Percentiles rank a stretch among this genome's conserved stretches.
Conservation (phyloP, 1,140 invertebrate genomes). For the Trichogramma pretiosum region DNA sequence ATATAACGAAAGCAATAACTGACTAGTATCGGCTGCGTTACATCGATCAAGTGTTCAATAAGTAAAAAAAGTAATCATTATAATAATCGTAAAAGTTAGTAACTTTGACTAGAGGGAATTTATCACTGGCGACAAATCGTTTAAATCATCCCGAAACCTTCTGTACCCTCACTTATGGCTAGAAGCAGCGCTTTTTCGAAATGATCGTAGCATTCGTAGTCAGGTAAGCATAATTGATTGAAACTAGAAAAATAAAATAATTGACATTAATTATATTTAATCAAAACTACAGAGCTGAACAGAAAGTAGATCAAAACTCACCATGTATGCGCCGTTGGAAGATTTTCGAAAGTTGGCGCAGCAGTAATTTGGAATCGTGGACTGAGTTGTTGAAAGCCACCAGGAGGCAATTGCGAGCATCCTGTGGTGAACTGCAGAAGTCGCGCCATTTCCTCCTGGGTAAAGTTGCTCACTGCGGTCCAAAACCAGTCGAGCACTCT, state of each 20-base stretch:
- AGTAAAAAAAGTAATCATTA: slow-evolving; percentile 10
- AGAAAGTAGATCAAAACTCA: slow-evolving; percentile 36
- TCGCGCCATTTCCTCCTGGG: slow-evolving; percentile 85
- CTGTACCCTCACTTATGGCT: slow-evolving; percentile 89
- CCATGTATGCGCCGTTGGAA: slow-evolving; percentile 91
- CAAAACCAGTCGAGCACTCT: slow-evolving; percentile 88
- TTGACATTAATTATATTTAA: not conserved
- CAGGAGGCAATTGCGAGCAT: slow-evolving; percentile 83
- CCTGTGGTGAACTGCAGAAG: slow-evolving; percentile 92
- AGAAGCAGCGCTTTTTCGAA: slow-evolving; percentile 83
- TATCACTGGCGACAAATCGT: slow-evolving; percentile 13
- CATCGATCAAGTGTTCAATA: slow-evolving; percentile 9
- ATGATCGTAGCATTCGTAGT: slow-evolving; percentile 89
- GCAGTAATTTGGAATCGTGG: slow-evolving; percentile 87
- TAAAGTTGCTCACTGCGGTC: slow-evolving; percentile 86
- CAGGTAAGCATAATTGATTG: slow-evolving; percentile 90
- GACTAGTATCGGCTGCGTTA: too few relatives aligned
- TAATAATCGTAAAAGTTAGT: slow-evolving; percentile 6
- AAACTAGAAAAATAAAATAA: slow-evolving; percentile 59
- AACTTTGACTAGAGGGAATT: slow-evolving; percentile 16
- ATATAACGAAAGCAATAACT: too few relatives aligned
- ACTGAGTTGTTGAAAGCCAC: slow-evolving; percentile 78
- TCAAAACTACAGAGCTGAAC: not conserved
- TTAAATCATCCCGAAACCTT: slow-evolving; percentile 91
- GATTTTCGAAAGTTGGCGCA: slow-evolving; percentile 77